Base-by-base conservation (phyloP, 2,888 invertebrate genomes). In the Napeogenes sylphis region DNA sequence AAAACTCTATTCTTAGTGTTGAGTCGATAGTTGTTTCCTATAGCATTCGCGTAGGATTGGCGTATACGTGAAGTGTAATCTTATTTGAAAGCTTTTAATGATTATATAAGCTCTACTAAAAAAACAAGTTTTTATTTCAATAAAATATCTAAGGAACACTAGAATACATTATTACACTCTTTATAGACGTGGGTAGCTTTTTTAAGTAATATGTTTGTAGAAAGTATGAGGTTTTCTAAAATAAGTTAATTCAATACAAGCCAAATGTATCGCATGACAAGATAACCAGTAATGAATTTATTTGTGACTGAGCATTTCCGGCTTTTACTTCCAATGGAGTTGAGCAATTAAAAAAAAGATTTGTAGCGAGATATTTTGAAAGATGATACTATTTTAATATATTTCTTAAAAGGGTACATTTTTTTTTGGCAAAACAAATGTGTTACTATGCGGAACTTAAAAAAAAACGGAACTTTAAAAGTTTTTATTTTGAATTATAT, bases 221-320 rank as follows among this genome's bases (percentile, higher is more conserved):
- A 58, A 55, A 62, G 62, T 68, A 67, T 69, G 65, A 58, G 58
- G 30, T 54, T 58, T 47, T 54, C 14, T 55, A 53, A 56, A 46
- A 55, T 54, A 59, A 57, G 66, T 61, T 68, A 69, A 69, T 68
- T 68, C 65, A 60, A 67, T 61, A 61, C 63, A 63, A 46, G 60
- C 21, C 32, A 63, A 73, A 77, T 74, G 79, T 87, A 87, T 89
- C 87, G 78, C 75, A 80, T 87, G 77, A 78, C 85, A 70, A 69
- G 71, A 80, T 84, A 80, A 81, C 80, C 77, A 77, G 81, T 81
- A 83, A 87, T 86, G 86, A 83, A 79, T 85, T 86, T 83, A 85
- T 87, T 86, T 84, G 84, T 83, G 81, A 78, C 82, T 66, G 68
- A 72, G 71, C 72, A 80, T 82, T 83, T 87, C 87, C 87, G 85